phyloP scores from a whole-genome alignment of 1,140 invertebrate genomes.

The Bombus fervidus region DNA sequence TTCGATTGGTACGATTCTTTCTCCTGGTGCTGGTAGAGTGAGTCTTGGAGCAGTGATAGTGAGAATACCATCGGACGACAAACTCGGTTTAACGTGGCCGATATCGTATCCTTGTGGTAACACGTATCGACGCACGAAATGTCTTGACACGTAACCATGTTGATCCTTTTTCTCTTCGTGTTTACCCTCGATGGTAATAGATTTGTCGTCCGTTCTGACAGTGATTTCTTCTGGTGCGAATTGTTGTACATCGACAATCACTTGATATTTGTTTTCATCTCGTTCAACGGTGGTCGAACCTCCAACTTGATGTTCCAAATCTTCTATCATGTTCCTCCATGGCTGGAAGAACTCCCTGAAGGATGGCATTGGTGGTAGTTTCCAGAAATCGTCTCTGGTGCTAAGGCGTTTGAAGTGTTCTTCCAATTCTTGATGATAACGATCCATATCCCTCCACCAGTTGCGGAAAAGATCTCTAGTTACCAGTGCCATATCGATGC shows the following conservation, averaged over 20 bases:
- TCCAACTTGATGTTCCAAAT: slow-evolving; percentile 16
- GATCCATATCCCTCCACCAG: slow-evolving; percentile 58
- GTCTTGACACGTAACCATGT: slow-evolving; percentile 88
- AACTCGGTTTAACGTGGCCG: slow-evolving; percentile 79
- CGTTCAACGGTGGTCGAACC: slow-evolving; percentile 34
- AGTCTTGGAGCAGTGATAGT: slow-evolving; percentile 79
- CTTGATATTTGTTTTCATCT: slow-evolving; percentile 33
- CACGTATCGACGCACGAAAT: slow-evolving; percentile 88
- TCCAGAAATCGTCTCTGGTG: background rate
- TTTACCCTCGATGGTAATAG: slow-evolving; percentile 87
- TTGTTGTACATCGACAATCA: slow-evolving; percentile 59
- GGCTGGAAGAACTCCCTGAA: slow-evolving; percentile 6
- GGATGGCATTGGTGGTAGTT: slow-evolving; percentile 18
- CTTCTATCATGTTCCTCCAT: slow-evolving; percentile 14
- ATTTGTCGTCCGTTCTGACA: slow-evolving; percentile 84
- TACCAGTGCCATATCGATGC: slow-evolving; percentile 51
- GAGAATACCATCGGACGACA: slow-evolving; percentile 83
- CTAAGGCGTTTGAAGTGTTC: slow-evolving; percentile 41
- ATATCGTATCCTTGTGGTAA: slow-evolving; percentile 86
- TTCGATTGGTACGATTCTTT: slow-evolving; percentile 50
- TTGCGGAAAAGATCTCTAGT: slow-evolving; percentile 30
- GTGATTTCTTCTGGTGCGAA: slow-evolving; percentile 59
- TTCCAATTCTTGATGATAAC: slow-evolving; percentile 56
- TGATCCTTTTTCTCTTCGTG: slow-evolving; percentile 90
- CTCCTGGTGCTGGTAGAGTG: slow-evolving; percentile 42